These are phyloP conservation scores for Psittacula echo DNA, from an alignment of 2,797 vertebrate genomes.

Conservation along the genomic window DNA sequence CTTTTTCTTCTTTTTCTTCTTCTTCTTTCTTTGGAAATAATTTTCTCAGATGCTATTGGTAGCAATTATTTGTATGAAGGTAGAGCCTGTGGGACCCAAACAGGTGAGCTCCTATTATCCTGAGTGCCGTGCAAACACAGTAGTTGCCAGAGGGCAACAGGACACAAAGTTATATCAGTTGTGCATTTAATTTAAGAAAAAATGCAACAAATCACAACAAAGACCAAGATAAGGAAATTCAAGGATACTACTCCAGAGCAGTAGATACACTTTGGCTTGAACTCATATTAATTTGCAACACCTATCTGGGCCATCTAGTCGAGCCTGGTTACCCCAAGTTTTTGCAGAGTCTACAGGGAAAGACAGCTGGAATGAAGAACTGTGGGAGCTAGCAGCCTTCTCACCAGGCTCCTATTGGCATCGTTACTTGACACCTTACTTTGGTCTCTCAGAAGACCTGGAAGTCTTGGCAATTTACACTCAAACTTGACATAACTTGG, in stretches of 20 bases:
- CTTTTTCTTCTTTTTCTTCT: neutral
- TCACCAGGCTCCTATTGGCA: rapidly evolving
- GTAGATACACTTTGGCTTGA: neutral
- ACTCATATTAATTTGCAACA: neutral
- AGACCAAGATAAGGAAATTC: neutral
- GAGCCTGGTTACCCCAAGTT: neutral
- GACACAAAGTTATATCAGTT: neutral
- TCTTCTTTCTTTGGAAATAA: neutral
- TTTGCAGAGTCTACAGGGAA: neutral
- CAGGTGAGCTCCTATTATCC: conserved; percentile 2
- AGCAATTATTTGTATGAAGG: conserved; percentile 1
- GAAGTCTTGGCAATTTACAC: neutral
- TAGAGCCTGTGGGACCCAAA: neutral
- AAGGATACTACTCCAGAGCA: neutral
- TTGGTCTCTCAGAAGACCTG: neutral
- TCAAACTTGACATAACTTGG: neutral
- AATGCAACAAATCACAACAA: neutral
- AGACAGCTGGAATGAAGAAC: neutral
- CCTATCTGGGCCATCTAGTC: neutral
- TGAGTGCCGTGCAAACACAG: neutral
- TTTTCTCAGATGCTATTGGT: neutral
- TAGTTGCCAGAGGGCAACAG: neutral
- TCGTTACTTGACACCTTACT: neutral
- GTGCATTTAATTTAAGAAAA: neutral
- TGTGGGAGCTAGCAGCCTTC: neutral